Percentiles rank a stretch among this genome's conserved stretches.
These are phyloP conservation scores for Tenualosa ilisha DNA, from an alignment of 2,797 vertebrate species.

Conservation along the genomic window DNA sequence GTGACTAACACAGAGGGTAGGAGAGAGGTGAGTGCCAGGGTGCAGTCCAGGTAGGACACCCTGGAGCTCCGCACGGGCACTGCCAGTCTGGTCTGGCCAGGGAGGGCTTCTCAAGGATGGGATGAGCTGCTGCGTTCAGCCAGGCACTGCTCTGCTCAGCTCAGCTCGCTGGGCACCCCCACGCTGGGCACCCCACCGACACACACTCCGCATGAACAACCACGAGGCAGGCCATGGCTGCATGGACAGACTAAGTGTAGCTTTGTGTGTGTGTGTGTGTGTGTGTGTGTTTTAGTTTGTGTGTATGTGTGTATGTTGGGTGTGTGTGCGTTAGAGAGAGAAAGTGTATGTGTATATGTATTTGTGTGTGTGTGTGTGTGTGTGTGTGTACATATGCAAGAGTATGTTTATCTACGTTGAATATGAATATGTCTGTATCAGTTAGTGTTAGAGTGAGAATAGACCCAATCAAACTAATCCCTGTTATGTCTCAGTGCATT, in stretches of 20 bases:
- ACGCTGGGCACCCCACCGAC: background rate
- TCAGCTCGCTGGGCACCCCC: slow-evolving; percentile 35
- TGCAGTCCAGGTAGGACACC: no score
- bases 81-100: no score
- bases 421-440: background rate
- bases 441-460: no score
- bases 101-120: no score
- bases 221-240: no score
- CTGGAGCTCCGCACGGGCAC: no score
- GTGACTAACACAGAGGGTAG: no score
- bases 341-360: background rate
- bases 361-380: background rate
- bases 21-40: no score
- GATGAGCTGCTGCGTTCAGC: background rate
- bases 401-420: background rate
- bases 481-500: no score
- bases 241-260: background rate
- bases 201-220: no score
- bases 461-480: no score
- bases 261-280: background rate
- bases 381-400: background rate
- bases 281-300: background rate
- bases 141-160: slow-evolving; percentile 23
- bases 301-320: background rate
- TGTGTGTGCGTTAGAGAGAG: no score